These are phyloP conservation scores for Hybognathus amarus DNA, from an alignment of 2,797 vertebrate species.

Conservation along the genomic window DNA sequence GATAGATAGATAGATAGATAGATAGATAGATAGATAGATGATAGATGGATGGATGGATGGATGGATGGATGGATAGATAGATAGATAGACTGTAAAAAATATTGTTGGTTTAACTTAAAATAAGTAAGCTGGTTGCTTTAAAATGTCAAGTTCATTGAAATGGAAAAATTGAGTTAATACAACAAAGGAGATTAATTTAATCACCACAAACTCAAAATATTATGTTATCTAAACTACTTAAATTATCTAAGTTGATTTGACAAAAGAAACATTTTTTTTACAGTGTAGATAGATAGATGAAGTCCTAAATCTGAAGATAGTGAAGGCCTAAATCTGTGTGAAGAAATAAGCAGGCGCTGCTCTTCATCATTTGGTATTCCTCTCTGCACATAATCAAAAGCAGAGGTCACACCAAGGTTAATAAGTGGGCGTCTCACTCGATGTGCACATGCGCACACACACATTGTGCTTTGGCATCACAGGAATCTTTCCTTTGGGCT, in stretches of 20 bases:
- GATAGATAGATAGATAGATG: background rate
- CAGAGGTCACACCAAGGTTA: slow-evolving; percentile 32
- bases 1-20: background rate
- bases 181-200: too few species aligned
- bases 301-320: background rate
- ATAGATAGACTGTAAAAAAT: too few species aligned
- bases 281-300: background rate
- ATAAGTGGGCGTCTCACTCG: slow-evolving; percentile 13
- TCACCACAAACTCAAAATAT: too few species aligned
- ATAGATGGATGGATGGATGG: too few species aligned
- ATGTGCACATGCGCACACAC: background rate
- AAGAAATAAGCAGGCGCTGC: background rate
- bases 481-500: background rate
- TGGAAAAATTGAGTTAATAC: too few species aligned
- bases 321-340: background rate
- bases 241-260: too few species aligned
- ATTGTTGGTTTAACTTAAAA: too few species aligned
- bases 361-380: background rate
- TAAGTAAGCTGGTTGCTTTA: too few species aligned
- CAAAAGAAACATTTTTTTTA: too few species aligned
- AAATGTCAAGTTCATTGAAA: too few species aligned
- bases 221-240: too few species aligned
- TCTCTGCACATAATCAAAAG: slow-evolving; percentile 25
- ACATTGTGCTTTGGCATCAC: slow-evolving; percentile 5
- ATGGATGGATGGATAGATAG: too few species aligned